A percentile compares a stretch with the other conserved stretches of the same genome.
phyloP scores from a whole-genome alignment of 2,113 vertebrate genomes.

The Pica pica region DNA sequence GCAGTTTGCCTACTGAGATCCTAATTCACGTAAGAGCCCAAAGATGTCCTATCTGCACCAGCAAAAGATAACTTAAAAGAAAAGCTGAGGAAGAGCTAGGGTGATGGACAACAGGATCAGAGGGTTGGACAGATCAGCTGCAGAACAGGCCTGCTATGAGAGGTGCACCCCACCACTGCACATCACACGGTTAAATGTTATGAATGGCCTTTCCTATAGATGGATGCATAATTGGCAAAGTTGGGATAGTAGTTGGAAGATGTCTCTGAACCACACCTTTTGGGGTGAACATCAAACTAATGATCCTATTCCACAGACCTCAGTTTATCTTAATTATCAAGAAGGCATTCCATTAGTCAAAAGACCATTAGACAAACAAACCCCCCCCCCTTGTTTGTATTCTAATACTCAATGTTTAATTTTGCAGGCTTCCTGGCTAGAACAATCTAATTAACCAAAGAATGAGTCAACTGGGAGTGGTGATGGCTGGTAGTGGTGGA shows the following conservation, averaged over 20 bases:
- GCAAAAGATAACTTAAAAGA: neutral
- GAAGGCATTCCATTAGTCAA: neutral
- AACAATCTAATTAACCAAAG: neutral
- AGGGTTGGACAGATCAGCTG: neutral
- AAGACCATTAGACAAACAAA: neutral
- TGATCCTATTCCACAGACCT: neutral
- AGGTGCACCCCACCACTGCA: neutral
- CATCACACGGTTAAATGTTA: neutral
- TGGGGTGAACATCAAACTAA: neutral
- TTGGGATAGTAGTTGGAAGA: neutral
- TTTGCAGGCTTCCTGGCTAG: neutral
- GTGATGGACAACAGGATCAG: neutral
- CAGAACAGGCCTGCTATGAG: fast-evolving
- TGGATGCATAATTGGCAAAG: neutral
- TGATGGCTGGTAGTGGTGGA: neutral
- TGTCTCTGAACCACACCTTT: neutral
- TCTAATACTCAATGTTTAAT: neutral
- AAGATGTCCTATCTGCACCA: neutral
- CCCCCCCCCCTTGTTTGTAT: neutral
- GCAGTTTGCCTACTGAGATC: neutral
- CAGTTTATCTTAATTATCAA: neutral
- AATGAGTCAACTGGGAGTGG: neutral
- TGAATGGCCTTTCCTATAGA: neutral
- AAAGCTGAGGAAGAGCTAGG: neutral
- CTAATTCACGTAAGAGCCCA: neutral